Base-by-base conservation (phyloP, 2,113 vertebrate species). In the Scortum barcoo region DNA sequence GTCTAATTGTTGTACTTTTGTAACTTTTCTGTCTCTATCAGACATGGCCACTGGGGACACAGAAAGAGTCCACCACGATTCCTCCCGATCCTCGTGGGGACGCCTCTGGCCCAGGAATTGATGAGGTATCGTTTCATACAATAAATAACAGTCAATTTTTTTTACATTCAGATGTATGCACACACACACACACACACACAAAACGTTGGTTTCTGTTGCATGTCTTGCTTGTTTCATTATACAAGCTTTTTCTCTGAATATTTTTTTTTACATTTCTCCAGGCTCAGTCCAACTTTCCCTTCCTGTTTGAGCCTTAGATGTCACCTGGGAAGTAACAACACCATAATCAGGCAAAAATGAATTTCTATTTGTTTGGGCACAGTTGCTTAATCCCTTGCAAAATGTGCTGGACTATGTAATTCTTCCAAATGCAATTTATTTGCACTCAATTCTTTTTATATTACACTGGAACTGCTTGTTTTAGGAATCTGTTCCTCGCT, bases 71-170 rank as follows among this genome's bases (percentile, higher is more conserved):
- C 2, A 75, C 80, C 7, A 93, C 92, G 36, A 30, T 85, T 62
- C 84, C 92, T 36, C 93, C 94, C 77, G 78, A 91, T 80, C 91
- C 91, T 75, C 94, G 95, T 9, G 95, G 95, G 0, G 95, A 96
- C 19, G 51, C 89, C 26, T 88, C 92, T 65, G 94, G 92, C 6
- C 89, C 92, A 48, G 90, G 86, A 9, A 48, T 91, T 63, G 94
- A 94, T 82, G 92, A 93, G 90, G 95, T 95, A 44, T 6, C 3
- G 57, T 5, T 74, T 63, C 9, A 40, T 53, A 70, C 19, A 50
- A 28, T 28, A 48, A 50, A 28, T 28, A 48, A 72, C 0, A 12
- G 22, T 28, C 26, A 53, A 46, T n/a, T 14, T 69, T 14, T 69
- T 78, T 38, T 65, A 74, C 51, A 1, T 24, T 1, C 70, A 30